Base-by-base conservation (phyloP, 2,888 invertebrate genomes). In the Encarsia formosa region DNA sequence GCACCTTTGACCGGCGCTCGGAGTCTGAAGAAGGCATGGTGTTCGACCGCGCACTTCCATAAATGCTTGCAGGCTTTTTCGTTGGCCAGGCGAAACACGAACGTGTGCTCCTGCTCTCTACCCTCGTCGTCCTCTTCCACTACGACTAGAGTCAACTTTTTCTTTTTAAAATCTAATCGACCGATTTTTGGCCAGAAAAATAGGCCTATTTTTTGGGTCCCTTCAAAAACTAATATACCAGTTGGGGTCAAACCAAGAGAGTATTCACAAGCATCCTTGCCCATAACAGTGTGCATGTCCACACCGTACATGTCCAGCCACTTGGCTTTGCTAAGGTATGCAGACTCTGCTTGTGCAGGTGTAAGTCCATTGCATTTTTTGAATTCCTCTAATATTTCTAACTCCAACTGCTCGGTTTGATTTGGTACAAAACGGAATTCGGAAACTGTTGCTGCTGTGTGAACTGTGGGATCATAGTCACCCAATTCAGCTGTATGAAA, bases 161-260 rank as follows among this genome's bases (percentile, higher is more conserved):
- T 97, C 76, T 93, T 95, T 74, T 96, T 96, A 71, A 99, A 99
- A 76, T 98, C 96, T 47, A 99, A 77, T 73, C 94, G 91, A 57
- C 94, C 94, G 65, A 99, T 98, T 79, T 97, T 98, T 2, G 98
- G 98, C 95, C 99, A 99, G 74, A 97, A 96, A 76, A 99, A 99
- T 16, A 99, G 78, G 1, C 99, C 99, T 64, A 99, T 99, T 78
- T 98, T 98, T 71, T 92, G 91, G 47, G 84, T 83, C 20, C 92
- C 93, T 75, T 99, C 99, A 76, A 97, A 99, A 6, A 99, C 97
- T 47, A 99, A 80, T 68, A 99, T 94, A 1, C 99, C 99, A 11
- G 97, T 97, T 34, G 99, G 99, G 11, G 99, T 99, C 52, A 99
- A 78, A 2, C 99, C 99, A 49, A 99, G 78, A 60, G 89, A 88